A percentile compares a stretch with the other conserved stretches of the same genome.
Evolutionary conservation across 2,888 invertebrate species (phyloP).

Genomic region (Lepetodrilus schrolli): DNA sequence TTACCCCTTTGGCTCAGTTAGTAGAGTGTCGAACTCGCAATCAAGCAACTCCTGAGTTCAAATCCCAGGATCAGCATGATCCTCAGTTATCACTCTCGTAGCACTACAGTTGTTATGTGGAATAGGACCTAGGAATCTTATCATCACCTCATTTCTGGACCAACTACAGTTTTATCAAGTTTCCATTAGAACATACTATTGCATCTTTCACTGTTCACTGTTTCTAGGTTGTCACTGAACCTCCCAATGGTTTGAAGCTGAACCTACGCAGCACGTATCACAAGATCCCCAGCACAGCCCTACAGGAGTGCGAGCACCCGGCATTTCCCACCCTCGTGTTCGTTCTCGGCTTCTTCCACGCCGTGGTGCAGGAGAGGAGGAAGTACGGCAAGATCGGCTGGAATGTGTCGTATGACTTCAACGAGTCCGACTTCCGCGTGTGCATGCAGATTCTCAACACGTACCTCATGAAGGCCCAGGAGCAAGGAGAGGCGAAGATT

Average conservation of each 20-base stretch:
- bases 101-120: too few relatives aligned
- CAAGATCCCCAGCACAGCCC: constrained; percentile 85
- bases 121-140: too few relatives aligned
- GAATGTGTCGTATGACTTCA: constrained; percentile 95
- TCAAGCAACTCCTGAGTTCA: too few relatives aligned
- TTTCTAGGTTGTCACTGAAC: constrained; percentile 89
- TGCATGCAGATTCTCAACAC: constrained; percentile 89
- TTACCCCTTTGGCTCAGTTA: too few relatives aligned
- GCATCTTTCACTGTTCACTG: too few relatives aligned
- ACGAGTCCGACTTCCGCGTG: constrained; percentile 91
- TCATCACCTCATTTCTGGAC: too few relatives aligned
- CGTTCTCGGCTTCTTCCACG: constrained; percentile 94
- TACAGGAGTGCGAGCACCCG: constrained; percentile 84
- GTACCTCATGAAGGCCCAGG: constrained; percentile 84
- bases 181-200: too few relatives aligned
- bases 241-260: constrained; percentile 91
- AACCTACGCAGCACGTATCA: constrained; percentile 91
- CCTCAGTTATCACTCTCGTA: too few relatives aligned
- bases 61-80: too few relatives aligned
- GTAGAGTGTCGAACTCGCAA: too few relatives aligned
- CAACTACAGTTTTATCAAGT: too few relatives aligned
- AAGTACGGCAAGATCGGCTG: constrained; percentile 96
- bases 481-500: constrained; percentile 79
- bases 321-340: constrained; percentile 89
- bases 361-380: constrained; percentile 90